phyloP scores from a whole-genome alignment of 2,797 vertebrate genomes.

The Hydrophis major region DNA sequence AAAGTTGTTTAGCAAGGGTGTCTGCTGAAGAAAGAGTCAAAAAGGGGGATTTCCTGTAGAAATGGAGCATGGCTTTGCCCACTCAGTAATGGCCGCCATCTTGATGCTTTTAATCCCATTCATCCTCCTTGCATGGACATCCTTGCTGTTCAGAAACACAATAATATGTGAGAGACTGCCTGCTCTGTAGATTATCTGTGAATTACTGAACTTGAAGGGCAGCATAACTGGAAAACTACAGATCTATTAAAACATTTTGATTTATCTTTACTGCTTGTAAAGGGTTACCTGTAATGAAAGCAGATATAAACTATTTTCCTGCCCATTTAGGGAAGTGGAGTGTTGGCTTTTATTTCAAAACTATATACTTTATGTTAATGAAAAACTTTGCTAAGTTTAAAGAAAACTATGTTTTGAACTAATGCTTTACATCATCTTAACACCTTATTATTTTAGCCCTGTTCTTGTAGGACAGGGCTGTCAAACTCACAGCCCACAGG shows the following conservation, averaged over 20 bases:
- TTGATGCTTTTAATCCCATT: not conserved
- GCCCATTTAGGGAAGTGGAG: not conserved
- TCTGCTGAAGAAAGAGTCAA: not conserved
- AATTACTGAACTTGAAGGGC: not conserved
- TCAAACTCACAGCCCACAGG: too few species aligned
- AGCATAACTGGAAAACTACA: not conserved
- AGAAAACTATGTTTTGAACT: not conserved
- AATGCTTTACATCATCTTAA: not conserved
- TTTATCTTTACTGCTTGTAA: not conserved
- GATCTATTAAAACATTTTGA: not conserved
- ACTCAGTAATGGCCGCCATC: not conserved
- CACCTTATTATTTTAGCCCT: not conserved
- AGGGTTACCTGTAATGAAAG: not conserved
- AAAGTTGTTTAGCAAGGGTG: not conserved
- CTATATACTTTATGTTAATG: not conserved
- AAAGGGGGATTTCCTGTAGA: not conserved
- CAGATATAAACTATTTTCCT: not conserved
- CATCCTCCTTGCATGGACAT: not conserved
- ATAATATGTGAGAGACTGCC: not conserved
- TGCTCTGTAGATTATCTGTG: not conserved
- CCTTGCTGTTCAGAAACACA: not conserved
- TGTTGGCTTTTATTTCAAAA: not conserved
- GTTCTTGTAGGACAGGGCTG: not conserved
- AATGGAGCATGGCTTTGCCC: not conserved
- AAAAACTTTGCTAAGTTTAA: not conserved